phyloP scores from a whole-genome alignment of 1,140 invertebrate species.

The Pseudobourletiella spinata region DNA sequence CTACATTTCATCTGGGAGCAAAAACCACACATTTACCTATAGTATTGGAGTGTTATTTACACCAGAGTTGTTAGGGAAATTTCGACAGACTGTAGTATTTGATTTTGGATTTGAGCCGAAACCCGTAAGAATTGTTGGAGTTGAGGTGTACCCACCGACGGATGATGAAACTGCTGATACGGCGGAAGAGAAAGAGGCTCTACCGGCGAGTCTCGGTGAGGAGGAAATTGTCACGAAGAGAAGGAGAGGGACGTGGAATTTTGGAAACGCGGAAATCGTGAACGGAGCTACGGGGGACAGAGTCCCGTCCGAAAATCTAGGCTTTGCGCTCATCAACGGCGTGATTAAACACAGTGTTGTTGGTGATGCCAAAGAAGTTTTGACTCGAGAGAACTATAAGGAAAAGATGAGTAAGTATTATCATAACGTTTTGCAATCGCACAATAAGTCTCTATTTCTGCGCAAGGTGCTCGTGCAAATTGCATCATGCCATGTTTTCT shows the following conservation, averaged over 20 bases:
- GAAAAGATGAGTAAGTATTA: slow-evolving; percentile 64
- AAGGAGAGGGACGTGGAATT: slow-evolving; percentile 30
- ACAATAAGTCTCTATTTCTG: too few species aligned
- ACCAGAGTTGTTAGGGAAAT: slow-evolving; percentile 68
- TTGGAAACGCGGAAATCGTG: slow-evolving; percentile 34
- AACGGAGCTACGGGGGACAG: slow-evolving; percentile 18
- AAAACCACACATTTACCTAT: slow-evolving; percentile 45
- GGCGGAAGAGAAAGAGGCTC: neutral
- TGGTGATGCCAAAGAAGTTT: slow-evolving; percentile 14
- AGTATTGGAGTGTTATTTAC: slow-evolving; percentile 59
- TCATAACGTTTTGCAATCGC: too few species aligned
- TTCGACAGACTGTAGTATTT: slow-evolving; percentile 68
- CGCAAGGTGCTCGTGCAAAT: too few species aligned
- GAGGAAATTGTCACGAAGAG: neutral
- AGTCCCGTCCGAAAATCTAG: slow-evolving; percentile 25
- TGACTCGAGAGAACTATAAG: slow-evolving; percentile 64
- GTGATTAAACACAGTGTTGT: neutral
- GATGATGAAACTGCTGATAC: slow-evolving; percentile 45
- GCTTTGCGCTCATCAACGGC: slow-evolving; percentile 29
- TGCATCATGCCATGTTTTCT: too few species aligned
- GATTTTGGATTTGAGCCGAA: slow-evolving; percentile 64
- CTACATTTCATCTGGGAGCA: neutral
- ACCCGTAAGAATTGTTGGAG: slow-evolving; percentile 60
- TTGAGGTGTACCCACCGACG: slow-evolving; percentile 64
- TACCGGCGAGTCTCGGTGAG: neutral